Evolutionary conservation across 1,140 invertebrate species (phyloP).

Genomic region (Phymastichus coffea): DNA sequence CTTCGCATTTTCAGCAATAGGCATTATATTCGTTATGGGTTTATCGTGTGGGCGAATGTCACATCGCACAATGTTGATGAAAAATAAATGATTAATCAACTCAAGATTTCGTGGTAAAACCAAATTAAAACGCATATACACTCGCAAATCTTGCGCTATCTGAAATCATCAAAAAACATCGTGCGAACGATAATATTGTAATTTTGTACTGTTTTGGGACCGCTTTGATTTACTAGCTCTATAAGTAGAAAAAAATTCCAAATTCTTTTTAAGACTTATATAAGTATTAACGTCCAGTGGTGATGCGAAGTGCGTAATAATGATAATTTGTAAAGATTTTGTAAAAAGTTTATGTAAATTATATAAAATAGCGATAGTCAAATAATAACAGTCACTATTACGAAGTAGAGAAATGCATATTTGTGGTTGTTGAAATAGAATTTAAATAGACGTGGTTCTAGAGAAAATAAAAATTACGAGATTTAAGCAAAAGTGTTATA

Average conservation of each 20-base stretch:
- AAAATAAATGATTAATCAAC: conserved; percentile 64
- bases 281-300: conserved; percentile 8
- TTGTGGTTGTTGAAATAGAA: no score
- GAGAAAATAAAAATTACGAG: no score
- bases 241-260: neutral
- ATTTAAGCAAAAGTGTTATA: no score
- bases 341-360: conserved; percentile 24
- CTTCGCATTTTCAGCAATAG: conserved; percentile 68
- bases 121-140: neutral
- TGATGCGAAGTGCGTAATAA: neutral
- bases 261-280: conserved; percentile 7
- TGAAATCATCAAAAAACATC: neutral
- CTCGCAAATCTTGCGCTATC: conserved; percentile 1
- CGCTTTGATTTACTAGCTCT: no score
- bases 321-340: no score
- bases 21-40: conserved; percentile 77
- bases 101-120: neutral
- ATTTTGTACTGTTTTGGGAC: no score
- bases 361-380: neutral
- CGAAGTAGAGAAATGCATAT: no score
- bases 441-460: no score
- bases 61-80: conserved; percentile 67
- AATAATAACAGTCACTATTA: no score
- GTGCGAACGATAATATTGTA: conserved; percentile 5
- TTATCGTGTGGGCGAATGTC: conserved; percentile 80